These are phyloP conservation scores for Leptinotarsa rubiginosa DNA, from an alignment of 2,888 invertebrate species.

Conservation along the genomic window DNA sequence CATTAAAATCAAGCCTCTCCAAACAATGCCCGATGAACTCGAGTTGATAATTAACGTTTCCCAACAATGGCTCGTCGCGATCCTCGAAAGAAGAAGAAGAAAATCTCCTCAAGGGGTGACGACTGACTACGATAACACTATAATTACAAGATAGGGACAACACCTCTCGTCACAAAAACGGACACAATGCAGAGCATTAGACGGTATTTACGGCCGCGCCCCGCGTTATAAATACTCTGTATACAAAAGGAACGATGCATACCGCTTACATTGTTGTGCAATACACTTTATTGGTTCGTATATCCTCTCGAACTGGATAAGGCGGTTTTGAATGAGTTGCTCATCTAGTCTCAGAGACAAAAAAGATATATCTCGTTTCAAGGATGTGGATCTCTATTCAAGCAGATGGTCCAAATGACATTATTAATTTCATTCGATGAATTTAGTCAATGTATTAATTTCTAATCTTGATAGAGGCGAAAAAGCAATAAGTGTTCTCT, in stretches of 20 bases:
- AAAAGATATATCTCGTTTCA: background rate
- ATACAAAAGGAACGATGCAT: conserved; percentile 50
- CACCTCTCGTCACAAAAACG: conserved; percentile 61
- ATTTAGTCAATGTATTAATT: no score
- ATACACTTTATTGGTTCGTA: conserved; percentile 46
- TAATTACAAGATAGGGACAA: conserved; percentile 60
- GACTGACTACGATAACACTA: conserved; percentile 49
- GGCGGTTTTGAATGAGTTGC: conserved; percentile 16
- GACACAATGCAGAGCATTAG: conserved; percentile 61
- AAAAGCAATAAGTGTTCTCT: no score
- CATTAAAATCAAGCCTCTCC: conserved; percentile 31
- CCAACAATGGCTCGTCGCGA: conserved; percentile 31
- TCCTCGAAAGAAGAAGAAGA: conserved; percentile 38
- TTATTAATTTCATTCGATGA: no score
- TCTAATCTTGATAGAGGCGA: no score
- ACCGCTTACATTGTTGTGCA: conserved; percentile 44
- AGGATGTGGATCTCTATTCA: background rate
- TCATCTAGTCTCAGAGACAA: background rate
- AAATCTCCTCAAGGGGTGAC: conserved; percentile 45
- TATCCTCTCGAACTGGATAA: conserved; percentile 35
- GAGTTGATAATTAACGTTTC: conserved; percentile 40
- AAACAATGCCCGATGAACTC: conserved; percentile 37
- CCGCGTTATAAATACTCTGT: conserved; percentile 55
- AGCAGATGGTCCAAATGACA: no score
- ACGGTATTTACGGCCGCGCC: conserved; percentile 61